Evolutionary conservation across 2,888 invertebrate species (phyloP).

Genomic region (Chironomus tentans): DNA sequence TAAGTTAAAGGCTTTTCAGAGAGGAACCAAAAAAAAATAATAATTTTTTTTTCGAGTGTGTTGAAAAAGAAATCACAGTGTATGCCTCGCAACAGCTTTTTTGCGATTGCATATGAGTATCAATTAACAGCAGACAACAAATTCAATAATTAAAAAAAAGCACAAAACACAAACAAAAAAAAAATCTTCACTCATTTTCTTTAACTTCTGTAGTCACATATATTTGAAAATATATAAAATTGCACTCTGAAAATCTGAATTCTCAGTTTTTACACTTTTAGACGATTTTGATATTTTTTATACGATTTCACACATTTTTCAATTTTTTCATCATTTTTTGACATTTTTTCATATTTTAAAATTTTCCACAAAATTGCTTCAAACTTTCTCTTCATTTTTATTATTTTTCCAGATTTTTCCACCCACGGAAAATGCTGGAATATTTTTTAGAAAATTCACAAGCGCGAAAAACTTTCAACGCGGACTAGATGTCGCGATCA

Average conservation of each 20-base stretch:
- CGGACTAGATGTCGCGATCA: conserved; percentile 3
- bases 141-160: conserved; percentile 17
- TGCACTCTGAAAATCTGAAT: conserved; percentile 22
- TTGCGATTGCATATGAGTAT: conserved; percentile 8
- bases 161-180: conserved; percentile 16
- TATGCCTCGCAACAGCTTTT: background rate
- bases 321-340: background rate
- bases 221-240: conserved; percentile 13
- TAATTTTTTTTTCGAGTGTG: background rate
- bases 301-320: background rate
- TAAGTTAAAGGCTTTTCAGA: background rate
- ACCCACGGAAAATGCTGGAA: background rate
- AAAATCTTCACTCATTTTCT: conserved; percentile 20
- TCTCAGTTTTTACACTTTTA: conserved; percentile 19
- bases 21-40: background rate
- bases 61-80: too few species aligned
- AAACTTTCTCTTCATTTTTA: background rate
- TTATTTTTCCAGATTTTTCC: background rate
- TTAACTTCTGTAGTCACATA: conserved; percentile 5
- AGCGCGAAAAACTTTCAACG: background rate
- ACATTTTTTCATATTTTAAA: background rate
- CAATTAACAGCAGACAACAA: conserved; percentile 15
- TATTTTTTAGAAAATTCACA: conserved; percentile 7
- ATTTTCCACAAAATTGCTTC: background rate
- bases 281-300: background rate